Base-by-base conservation (phyloP, 2,888 invertebrate genomes). In the Blomia tropicalis region DNA sequence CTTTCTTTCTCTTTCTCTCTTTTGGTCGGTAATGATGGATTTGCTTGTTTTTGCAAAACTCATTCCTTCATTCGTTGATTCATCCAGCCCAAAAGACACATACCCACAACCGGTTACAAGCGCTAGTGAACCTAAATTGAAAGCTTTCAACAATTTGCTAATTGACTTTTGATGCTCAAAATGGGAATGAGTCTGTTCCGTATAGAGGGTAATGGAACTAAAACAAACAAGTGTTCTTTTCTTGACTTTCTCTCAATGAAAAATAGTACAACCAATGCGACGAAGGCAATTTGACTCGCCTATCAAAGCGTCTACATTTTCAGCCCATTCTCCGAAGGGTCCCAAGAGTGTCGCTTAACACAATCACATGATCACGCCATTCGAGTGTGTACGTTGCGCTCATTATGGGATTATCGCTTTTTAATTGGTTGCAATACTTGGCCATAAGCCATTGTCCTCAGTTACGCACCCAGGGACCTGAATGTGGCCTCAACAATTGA, bases 391-490 rank as follows among this genome's bases (percentile, higher is more conserved):
- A n/a, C n/a, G 7, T 47, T 47, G 7, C 11, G 7, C 51, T 47
- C 51, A 47, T 47, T 47, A 47, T 19, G 51, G n/a, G 14, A 14
- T 14, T 47, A 47, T 47, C 51, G 51, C 51, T 47, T 47, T 47
- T 47, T 47, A 47, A 47, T 47, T 47, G 51, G 7, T n/a, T 27
- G n/a, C n/a, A n/a, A n/a, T n/a, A n/a, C n/a, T n/a, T n/a, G n/a
- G n/a, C n/a, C n/a, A n/a, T n/a, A n/a, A n/a, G n/a, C n/a, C n/a
- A n/a, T n/a, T n/a, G n/a, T n/a, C n/a, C n/a, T n/a, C n/a, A n/a
- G n/a, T n/a, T n/a, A n/a, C n/a, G n/a, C n/a, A n/a, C n/a, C n/a
- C n/a, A n/a, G n/a, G n/a, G n/a, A n/a, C n/a, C n/a, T n/a, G n/a
- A n/a, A n/a, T n/a, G n/a, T n/a, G n/a, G n/a, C n/a, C n/a, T n/a